Conservation (phyloP, 2,888 invertebrate genomes). For the Agrotis segetum region DNA sequence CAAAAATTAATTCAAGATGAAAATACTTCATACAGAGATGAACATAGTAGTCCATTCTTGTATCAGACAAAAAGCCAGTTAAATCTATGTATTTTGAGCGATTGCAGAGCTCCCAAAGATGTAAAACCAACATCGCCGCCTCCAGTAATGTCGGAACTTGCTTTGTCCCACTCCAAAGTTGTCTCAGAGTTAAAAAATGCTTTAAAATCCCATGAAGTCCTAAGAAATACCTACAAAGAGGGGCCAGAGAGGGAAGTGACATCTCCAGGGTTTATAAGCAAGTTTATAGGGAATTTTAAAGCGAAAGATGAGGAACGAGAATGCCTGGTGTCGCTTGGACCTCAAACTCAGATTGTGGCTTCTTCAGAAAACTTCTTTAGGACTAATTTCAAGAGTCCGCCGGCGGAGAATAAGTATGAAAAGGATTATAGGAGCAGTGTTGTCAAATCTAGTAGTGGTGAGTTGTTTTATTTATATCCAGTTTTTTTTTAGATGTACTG, state of each 20-base stretch:
- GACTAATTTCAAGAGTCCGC: constrained; percentile 86
- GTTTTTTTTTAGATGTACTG: too few relatives aligned
- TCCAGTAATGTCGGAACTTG: constrained; percentile 83
- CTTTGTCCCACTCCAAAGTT: constrained; percentile 87
- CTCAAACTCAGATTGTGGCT: constrained; percentile 83
- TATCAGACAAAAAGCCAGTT: constrained; percentile 96
- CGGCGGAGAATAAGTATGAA: constrained; percentile 79
- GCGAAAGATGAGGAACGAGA: constrained; percentile 86
- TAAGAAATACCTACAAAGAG: constrained; percentile 78
- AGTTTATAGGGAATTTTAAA: constrained; percentile 87
- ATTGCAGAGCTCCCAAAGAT: constrained; percentile 74
- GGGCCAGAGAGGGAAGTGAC: constrained; percentile 76
- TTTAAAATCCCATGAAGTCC: constrained; percentile 84
- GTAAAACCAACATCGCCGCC: constrained; percentile 77
- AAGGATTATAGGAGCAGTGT: constrained; percentile 85
- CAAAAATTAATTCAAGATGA: constrained; percentile 92
- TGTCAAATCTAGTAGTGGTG: constrained; percentile 84
- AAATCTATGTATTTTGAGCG: constrained; percentile 91
- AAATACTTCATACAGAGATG: constrained; percentile 92
- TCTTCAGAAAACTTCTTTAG: constrained; percentile 88
- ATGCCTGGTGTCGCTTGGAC: constrained; percentile 76
- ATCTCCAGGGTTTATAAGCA: constrained; percentile 86
- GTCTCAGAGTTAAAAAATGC: constrained; percentile 88
- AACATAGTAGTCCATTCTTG: constrained; percentile 96
- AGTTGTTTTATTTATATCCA: constrained; percentile 64